Evolutionary conservation across 2,797 vertebrate species (phyloP).

Genomic region (Zenarchopterus dispar): DNA sequence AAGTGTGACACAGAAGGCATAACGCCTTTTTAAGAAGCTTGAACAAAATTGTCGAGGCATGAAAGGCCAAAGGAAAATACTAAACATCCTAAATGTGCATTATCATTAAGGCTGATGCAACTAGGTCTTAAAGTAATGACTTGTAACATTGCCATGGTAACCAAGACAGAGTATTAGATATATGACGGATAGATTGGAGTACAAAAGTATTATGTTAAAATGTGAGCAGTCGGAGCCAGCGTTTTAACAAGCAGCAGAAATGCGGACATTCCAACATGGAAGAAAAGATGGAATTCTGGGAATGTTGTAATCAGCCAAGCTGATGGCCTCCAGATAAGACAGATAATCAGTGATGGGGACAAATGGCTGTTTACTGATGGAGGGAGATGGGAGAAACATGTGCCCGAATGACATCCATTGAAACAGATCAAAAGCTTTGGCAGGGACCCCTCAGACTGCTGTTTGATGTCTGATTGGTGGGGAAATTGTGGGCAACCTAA

Average conservation of each 20-base stretch:
- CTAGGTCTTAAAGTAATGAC: too few relatives aligned
- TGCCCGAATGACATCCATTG: slow-evolving; percentile 55
- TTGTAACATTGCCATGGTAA: too few relatives aligned
- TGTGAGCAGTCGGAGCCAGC: slow-evolving; percentile 3
- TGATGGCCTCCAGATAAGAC: slow-evolving; percentile 73
- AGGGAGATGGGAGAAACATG: slow-evolving; percentile 59
- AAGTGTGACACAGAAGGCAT: too few relatives aligned
- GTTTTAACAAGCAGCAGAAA: slow-evolving; percentile 55
- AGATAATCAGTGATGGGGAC: slow-evolving; percentile 60
- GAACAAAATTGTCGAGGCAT: background rate
- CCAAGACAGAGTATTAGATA: background rate
- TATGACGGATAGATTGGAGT: background rate
- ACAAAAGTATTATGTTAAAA: background rate
- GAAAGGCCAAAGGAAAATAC: background rate
- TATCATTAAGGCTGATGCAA: too few relatives aligned
- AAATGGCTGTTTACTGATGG: slow-evolving; percentile 58
- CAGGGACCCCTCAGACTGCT: slow-evolving; percentile 39
- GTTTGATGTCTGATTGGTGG: slow-evolving; percentile 75
- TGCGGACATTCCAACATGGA: slow-evolving; percentile 44
- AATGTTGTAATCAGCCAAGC: slow-evolving; percentile 68
- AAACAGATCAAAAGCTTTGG: slow-evolving; percentile 67
- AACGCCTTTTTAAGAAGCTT: too few relatives aligned
- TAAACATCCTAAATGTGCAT: background rate
- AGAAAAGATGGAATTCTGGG: slow-evolving; percentile 61
- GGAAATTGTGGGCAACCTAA: slow-evolving; percentile 50